Base-by-base conservation (phyloP, 2,797 vertebrate species). In the Acrocephalus scirpaceus region DNA sequence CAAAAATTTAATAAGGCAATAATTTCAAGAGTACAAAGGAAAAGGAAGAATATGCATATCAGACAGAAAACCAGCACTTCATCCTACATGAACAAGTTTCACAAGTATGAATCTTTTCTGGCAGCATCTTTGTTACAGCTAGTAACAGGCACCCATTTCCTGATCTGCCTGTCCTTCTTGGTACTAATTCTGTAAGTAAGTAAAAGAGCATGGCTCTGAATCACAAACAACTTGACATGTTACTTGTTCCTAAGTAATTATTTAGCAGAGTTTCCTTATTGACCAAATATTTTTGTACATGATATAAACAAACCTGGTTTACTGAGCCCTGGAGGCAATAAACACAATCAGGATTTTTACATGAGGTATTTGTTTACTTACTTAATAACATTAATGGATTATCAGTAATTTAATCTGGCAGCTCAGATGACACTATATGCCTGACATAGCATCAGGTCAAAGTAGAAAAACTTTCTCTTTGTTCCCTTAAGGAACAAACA, bases 361-460 rank as follows among this genome's bases (percentile, higher is more conserved):
- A 14, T 40, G 36, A 94, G 56, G 65, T 72, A 86, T 83, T 87
- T 27, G 5, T 34, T 92, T 83, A 58, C 83, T 91, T 88, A 50
- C 22, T 85, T 96, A 92, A 90, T 86, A 92, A 85, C 81, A 85
- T 61, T 76, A 86, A 71, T 53, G 53, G 40, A 80, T 48, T 88
- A 53, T 77, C 93, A 90, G 82, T 90, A 89, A 64, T 88, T 93
- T 88, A 74, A 87, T 88, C 81, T 92, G 73, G 75, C 91, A 91
- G 74, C 40, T 96, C 57, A 67, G 32, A 76, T 65, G 34, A 94
- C 69, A 71, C 32, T 40, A 86, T 85, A 95, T 15, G 25, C 88
- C 70, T 95, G 97, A 97, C 74, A 72, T 5, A 95, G n/a, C 69
- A 96, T 85, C 77, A 81, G 71, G 88, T 96, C 90, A 95, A 96